Percentiles rank a stretch among this genome's conserved stretches.
Evolutionary conservation across 2,888 invertebrate species (phyloP).

Genomic region (Lasiommata megera): DNA sequence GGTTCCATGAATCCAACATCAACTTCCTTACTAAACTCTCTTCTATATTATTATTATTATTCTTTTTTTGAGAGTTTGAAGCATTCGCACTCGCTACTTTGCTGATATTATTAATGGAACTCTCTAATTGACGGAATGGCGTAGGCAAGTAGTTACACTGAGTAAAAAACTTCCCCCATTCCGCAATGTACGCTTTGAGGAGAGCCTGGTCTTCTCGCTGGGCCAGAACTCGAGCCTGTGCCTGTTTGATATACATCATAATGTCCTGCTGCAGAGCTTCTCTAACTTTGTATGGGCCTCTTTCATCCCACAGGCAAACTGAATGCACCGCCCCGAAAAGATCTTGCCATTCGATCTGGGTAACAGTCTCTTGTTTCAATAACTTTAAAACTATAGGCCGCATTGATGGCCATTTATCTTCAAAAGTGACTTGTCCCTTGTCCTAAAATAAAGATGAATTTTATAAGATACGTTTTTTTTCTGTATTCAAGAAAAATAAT

Average conservation of each 20-base stretch:
- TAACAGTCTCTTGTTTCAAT: constrained; percentile 95
- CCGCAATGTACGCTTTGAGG: constrained; percentile 97
- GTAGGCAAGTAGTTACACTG: constrained; percentile 98
- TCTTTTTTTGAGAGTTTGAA: constrained; percentile 71
- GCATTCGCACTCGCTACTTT: constrained; percentile 65
- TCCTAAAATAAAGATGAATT: constrained; percentile 75
- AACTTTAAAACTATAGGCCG: constrained; percentile 96
- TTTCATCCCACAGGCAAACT: constrained; percentile 98
- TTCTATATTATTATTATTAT: constrained; percentile 84
- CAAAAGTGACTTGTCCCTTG: constrained; percentile 92
- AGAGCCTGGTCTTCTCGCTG: constrained; percentile 97
- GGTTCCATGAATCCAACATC: constrained; percentile 99
- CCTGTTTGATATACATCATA: constrained; percentile 95
- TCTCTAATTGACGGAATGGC: constrained; percentile 96
- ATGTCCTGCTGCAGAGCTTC: constrained; percentile 96
- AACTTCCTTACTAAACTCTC: constrained; percentile 96
- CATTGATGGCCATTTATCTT: constrained; percentile 98
- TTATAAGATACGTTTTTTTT: neutral
- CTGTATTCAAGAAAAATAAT: neutral
- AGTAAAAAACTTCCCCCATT: constrained; percentile 99
- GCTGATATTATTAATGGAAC: constrained; percentile 84
- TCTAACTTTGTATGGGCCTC: constrained; percentile 92
- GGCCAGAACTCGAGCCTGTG: constrained; percentile 93
- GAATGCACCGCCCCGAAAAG: constrained; percentile 97
- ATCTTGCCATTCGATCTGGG: constrained; percentile 98